Evolutionary conservation across 1,140 invertebrate species (phyloP), one percentile per base, ranked within the genome.

Genomic region (Battus philenor): DNA sequence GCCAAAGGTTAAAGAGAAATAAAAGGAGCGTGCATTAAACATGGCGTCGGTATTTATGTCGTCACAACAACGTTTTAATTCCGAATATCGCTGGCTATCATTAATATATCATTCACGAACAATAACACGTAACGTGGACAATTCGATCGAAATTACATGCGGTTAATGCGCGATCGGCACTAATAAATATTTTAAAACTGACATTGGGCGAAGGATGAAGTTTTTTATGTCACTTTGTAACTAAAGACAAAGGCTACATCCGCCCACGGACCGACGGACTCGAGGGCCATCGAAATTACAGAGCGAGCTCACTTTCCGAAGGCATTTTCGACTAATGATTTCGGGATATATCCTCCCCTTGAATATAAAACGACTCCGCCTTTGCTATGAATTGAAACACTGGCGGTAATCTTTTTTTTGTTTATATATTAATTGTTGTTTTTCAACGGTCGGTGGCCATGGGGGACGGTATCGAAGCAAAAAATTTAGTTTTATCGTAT

Each of bases 301-400:
- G 61, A 53, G 33, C 46, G 46, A 60, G 61, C 61, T 61, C 58
- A 55, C 57, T 72, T 80, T 72, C 57, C 53, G 61, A 46, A 73
- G 47, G 61, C 75, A 84, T 81, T 81, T 74, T 72, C 54, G 59
- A 62, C 77, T 84, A 84, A 84, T 83, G 79, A 83, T 81, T 84
- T 75, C 56, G 70, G 80, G 47, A 71, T 46, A 68, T 74, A 77
- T 44, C 80, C 77, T 79, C 80, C 80, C 80, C 77, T 73, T 81
- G 76, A 84, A 81, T 81, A 72, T 80, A 80, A 83, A 81, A 66
- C 67, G 67, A 70, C 72, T 54, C 74, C 77, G 77, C 80, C 77
- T 65, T 59, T 43, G 32, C 64, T 80, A 79, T 80, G 76, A 79
- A 81, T 84, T 84, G 80, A 84, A 83, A 83, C 75, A 81, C 75